phyloP scores from a whole-genome alignment of 2,797 vertebrate genomes.

The Enteromius unitaeniatus region DNA sequence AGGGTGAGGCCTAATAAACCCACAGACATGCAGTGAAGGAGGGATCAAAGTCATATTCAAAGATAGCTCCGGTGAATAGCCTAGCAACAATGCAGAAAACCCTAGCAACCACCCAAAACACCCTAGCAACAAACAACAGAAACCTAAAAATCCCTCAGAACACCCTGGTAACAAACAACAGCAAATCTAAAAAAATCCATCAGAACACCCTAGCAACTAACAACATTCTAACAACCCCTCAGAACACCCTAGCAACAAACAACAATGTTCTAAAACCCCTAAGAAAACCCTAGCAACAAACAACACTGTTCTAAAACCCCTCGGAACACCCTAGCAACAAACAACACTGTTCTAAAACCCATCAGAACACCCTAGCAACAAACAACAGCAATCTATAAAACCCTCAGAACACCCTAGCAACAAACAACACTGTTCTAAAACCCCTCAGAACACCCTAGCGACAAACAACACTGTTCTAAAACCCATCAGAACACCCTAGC shows the following conservation, averaged over 20 bases:
- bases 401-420: no score
- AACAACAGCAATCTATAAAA: no score
- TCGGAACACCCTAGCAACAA: background rate
- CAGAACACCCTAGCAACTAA: no score
- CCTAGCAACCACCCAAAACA: background rate
- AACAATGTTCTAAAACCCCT: background rate
- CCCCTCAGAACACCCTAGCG: background rate
- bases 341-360: no score
- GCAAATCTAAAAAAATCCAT: no score
- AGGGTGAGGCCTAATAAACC: background rate
- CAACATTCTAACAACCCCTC: background rate
- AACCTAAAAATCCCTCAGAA: background rate
- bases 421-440: no score
- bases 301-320: no score
- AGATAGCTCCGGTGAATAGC: background rate
- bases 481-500: background rate
- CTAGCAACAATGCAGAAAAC: background rate
- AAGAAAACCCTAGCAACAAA: background rate
- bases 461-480: background rate
- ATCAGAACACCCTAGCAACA: no score
- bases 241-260: background rate
- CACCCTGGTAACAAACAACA: background rate
- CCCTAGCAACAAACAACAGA: background rate
- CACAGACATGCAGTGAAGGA: background rate
- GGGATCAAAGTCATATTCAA: background rate